Conservation (phyloP, 2,888 invertebrate genomes). For the Melanargia galathea region DNA sequence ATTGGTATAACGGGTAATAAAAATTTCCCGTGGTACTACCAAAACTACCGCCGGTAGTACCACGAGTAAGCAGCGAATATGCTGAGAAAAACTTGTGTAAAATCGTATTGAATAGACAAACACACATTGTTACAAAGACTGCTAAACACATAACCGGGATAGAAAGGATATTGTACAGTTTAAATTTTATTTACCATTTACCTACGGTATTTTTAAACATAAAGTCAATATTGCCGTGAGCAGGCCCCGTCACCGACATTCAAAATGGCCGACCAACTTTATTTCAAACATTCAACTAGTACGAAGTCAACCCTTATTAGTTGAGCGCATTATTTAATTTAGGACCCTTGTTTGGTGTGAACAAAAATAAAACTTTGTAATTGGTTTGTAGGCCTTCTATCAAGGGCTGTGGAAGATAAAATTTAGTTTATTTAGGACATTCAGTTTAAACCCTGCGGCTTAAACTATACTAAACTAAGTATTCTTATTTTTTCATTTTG, state of each 20-base stretch:
- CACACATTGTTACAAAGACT: too few species aligned
- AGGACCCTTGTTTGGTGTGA: slow-evolving; percentile 14
- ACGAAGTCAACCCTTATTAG: slow-evolving; percentile 20
- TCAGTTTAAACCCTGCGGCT: neutral
- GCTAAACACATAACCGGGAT: too few species aligned
- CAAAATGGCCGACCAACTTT: slow-evolving; percentile 15
- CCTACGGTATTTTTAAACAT: neutral
- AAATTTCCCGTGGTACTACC: too few species aligned
- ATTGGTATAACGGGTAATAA: too few species aligned
- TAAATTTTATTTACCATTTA: too few species aligned
- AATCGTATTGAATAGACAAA: too few species aligned
- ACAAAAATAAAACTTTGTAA: slow-evolving; percentile 22
- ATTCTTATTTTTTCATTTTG: too few species aligned
- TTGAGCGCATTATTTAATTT: slow-evolving; percentile 20
- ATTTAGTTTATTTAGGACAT: slow-evolving; percentile 10
- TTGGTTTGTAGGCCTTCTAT: neutral
- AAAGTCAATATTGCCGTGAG: neutral
- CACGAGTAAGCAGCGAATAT: too few species aligned
- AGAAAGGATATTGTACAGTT: too few species aligned
- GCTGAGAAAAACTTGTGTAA: too few species aligned
- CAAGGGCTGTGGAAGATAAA: slow-evolving; percentile 2
- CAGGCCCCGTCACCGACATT: neutral
- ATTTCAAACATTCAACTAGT: slow-evolving; percentile 12
- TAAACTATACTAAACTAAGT: too few species aligned
- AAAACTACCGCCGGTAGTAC: too few species aligned